phyloP scores from a whole-genome alignment of 2,113 vertebrate species.

The Crotalus tigris region DNA sequence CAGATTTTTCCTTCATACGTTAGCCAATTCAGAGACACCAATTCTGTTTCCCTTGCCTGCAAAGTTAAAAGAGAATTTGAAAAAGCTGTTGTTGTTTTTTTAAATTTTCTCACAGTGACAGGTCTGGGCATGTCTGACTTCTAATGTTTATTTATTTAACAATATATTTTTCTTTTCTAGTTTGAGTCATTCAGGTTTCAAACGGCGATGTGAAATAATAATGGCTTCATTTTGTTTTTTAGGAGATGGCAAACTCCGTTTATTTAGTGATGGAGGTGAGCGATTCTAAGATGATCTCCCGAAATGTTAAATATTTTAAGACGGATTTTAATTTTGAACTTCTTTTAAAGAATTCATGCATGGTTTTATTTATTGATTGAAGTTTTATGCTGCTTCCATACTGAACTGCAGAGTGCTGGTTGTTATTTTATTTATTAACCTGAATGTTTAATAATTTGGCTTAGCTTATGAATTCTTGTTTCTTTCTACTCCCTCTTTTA shows the following conservation, averaged over 20 bases:
- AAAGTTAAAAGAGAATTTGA: neutral
- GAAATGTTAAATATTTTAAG: neutral
- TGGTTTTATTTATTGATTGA: neutral
- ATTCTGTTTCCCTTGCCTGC: neutral
- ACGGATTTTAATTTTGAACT: neutral
- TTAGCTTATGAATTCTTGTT: neutral
- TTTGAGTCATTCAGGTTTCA: neutral
- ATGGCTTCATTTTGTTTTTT: neutral
- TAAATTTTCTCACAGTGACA: neutral
- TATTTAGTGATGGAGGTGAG: conserved; percentile 99
- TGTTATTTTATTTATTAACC: neutral
- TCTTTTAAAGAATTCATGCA: neutral
- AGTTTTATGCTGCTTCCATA: neutral
- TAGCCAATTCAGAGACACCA: neutral
- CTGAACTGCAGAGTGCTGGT: neutral
- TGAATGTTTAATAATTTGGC: neutral
- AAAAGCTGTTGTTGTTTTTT: neutral
- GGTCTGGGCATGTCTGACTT: neutral
- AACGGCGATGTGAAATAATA: neutral
- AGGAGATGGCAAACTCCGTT: conserved; percentile 94
- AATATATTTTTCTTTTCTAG: neutral
- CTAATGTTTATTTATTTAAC: neutral
- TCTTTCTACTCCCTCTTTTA: conserved; percentile 56
- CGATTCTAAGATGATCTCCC: neutral
- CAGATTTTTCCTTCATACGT: neutral